Evolutionary conservation across 2,888 invertebrate species (phyloP), one percentile per base, ranked within the genome.

Genomic region (Cataglyphis albicans): DNA sequence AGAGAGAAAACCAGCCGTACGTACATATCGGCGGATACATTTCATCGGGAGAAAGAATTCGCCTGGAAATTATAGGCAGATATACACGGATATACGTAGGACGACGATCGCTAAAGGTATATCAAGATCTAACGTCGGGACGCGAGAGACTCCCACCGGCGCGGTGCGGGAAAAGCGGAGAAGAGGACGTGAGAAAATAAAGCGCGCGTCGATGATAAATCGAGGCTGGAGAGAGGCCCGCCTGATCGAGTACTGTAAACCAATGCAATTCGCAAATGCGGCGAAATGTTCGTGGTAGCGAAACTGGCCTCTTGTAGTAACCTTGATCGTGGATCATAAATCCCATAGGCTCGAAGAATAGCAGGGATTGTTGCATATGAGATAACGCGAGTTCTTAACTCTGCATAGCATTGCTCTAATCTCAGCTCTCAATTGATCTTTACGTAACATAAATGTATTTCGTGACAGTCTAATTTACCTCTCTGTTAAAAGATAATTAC

Each of bases 61-160:
- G 76, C 38, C 55, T 87, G 89, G 86, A 89, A 74, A 89, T 89
- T 89, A 89, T 88, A 88, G 89, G 88, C 87, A 89, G 89, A 89
- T 87, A 82, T 68, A 87, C 81, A 83, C 75, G 86, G 88, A 88
- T 88, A 88, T 29, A 80, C 89, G 88, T 88, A 89, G 88, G 89
- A 89, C 84, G 41, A 85, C 78, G 72, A 80, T 80, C 78, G 78
- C 76, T 25, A 55, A 55, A 44, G 68, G 29, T 76, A 68, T 68
- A 76, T 76, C 76, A 76, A 76, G 76, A 76, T 76, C 76, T 76
- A 76, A 76, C 76, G 76, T 76, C 68, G 68, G 32, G 65, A 65
- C 68, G 76, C 68, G 55, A 44, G 35, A n/a, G 75, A 29, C 59
- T 73, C 59, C 41, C 29, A 73, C 29, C 57, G 52, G 41, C n/a